Base-by-base conservation (phyloP, 92 coral and sea anemone species). In the Meandrina meandrites region DNA sequence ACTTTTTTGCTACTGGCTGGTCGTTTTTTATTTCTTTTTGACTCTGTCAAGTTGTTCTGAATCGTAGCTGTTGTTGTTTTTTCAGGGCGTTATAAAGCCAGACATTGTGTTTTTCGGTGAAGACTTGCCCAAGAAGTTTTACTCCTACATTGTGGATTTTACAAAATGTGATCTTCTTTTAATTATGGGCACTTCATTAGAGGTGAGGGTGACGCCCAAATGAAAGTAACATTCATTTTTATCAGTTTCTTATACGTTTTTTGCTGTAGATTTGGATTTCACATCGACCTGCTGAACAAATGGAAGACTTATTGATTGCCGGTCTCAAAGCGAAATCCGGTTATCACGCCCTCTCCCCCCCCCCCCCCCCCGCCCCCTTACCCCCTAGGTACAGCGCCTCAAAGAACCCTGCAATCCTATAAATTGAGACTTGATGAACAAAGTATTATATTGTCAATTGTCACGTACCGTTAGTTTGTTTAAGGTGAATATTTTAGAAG, bases 91-190 rank as follows among this genome's bases (percentile, higher is more conserved):
- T 7, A 79, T 94, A 24, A 94, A 94, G 79, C 98, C 98, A 31
- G 90, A 94, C 81, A 90, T 94, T 30, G 96, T 94, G 24, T 94
- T 94, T 87, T 94, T 94, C 91, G 98, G 98, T 27, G 98, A 94
- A 86, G 93, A 94, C 78, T 85, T 94, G 62, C 98, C 98, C 51
- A 94, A 94, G 81, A 78, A 74, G 40, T 94, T 94, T 85, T 93
- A 89, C 82, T 90, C 91, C 13, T 92, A 84, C 80, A 75, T 68
- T 31, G 91, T 85, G 37, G 98, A 94, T 72, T 94, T 94, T 66
- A 90, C 94, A 13, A 92, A 94, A 70, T 94, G 98, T 82, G 98
- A 94, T 76, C 85, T 94, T 78, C 87, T 94, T 28, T 60, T 94
- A 31, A 89, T 94, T 45, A 94, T 94, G 98, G 98, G 98, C 37